These are phyloP conservation scores for Distichodus sexfasciatus DNA, from an alignment of 2,797 vertebrate genomes.

Conservation along the genomic window DNA sequence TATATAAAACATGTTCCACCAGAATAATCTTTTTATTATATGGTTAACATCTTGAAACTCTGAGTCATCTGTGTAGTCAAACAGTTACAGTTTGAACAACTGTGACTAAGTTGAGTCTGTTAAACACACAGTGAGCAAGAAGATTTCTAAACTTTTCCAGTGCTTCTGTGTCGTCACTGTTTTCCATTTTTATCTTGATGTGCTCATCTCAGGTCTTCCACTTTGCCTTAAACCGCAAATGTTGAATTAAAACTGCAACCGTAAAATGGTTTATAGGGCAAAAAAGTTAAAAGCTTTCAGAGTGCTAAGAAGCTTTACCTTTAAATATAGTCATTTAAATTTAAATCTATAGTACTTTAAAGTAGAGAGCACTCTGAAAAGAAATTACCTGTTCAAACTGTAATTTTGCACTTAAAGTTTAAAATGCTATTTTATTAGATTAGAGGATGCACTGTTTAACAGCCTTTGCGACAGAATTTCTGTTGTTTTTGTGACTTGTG, in stretches of 20 bases:
- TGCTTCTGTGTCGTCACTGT: constrained; percentile 5
- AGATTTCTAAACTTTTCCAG: constrained; percentile 32
- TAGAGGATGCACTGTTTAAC: no score
- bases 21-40: no score
- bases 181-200: constrained; percentile 38
- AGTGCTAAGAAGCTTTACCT: no score
- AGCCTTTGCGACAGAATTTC: no score
- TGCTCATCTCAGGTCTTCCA: constrained; percentile 33
- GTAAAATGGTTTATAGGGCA: constrained; percentile 72
- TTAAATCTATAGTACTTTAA: not conserved
- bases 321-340: not conserved
- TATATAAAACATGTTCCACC: no score
- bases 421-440: no score
- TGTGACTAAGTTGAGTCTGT: constrained; percentile 25
- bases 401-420: no score
- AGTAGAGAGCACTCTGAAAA: not conserved
- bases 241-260: constrained; percentile 69
- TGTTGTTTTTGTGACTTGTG: no score
- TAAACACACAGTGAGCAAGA: constrained; percentile 33
- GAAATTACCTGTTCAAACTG: not conserved
- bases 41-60: no score
- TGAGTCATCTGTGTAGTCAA: no score
- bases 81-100: not conserved
- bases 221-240: constrained; percentile 62
- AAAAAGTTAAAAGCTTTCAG: constrained; percentile 66